Base-by-base conservation (phyloP, 2,888 invertebrate genomes). In the Spisula solida region DNA sequence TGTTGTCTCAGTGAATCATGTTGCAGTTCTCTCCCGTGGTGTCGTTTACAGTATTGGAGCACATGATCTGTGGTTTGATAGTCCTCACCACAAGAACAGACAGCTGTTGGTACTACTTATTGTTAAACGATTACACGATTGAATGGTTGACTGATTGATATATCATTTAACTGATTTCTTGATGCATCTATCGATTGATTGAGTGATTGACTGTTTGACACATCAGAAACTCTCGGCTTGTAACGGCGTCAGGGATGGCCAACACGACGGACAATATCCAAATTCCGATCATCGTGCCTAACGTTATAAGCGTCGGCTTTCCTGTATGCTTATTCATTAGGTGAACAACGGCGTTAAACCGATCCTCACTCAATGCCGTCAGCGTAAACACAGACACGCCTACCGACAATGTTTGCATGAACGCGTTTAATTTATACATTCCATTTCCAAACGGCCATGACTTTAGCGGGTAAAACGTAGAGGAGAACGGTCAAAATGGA, bases 301-400 rank as follows among this genome's bases (percentile, higher is more conserved):
- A 97, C 0, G 98, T 98, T 94, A 98, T 97, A 0, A 98, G 97
- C 0, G 98, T 98, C 0, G 98, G 98, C 48, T 98, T 98, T 10
- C 96, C 96, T 48, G 95, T 96, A 89, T 98, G 98, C 95, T 98
- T 98, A 94, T 98, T 97, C 97, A 99, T 97, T 0, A 99, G 99
- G 96, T 98, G 98, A 5, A 98, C 98, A 92, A 99, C 99, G 6
- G 99, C 99, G 96, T 89, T 98, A 97, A 98, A 99, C 85, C 99
- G 97, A 96, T 99, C 99, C 16, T 98, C 98, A 31, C 99, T 98
- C 0, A 99, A 97, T 0, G 99, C 99, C 0, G 98, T 99, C 93
- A 99, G 97, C 0, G 99, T 99, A 96, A 99, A 99, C 0, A 99
- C 98, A 0, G 99, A 99, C 0, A 99, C 99, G 0, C 99, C 99